These are phyloP conservation scores for Caenorhabditis virilis DNA, from an alignment of 2,888 invertebrate genomes.

Conservation along the genomic window DNA sequence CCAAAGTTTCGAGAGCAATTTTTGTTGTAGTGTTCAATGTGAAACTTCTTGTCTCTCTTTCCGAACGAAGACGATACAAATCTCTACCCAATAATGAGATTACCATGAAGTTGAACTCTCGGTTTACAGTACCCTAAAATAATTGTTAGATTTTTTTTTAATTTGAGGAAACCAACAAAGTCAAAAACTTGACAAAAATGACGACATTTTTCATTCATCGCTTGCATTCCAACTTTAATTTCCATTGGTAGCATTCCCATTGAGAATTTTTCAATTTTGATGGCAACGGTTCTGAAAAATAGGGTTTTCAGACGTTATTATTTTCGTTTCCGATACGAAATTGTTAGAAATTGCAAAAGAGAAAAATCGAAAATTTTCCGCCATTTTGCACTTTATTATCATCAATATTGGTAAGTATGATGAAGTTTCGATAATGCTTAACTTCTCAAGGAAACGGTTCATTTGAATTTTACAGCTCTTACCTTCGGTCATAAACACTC, in stretches of 20 bases:
- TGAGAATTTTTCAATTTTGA: constrained; percentile 34
- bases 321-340: no score
- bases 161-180: constrained; percentile 19
- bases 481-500: constrained; percentile 13
- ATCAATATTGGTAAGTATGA: no score
- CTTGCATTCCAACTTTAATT: constrained; percentile 33
- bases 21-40: constrained; percentile 49
- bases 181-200: constrained; percentile 48
- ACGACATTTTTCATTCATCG: constrained; percentile 19
- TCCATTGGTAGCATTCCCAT: constrained; percentile 40
- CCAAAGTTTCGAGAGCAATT: constrained; percentile 50
- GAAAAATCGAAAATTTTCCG: no score
- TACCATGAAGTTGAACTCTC: constrained; percentile 56
- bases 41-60: constrained; percentile 41
- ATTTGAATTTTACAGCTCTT: no score
- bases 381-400: no score
- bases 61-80: constrained; percentile 40
- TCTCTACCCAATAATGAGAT: constrained; percentile 52
- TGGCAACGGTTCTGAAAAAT: constrained; percentile 21
- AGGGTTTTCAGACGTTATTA: neutral
- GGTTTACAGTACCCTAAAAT: constrained; percentile 26
- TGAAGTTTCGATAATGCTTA: no score
- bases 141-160: neutral
- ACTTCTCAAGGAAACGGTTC: no score
- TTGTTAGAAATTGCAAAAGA: no score